These are phyloP conservation scores for Dromococcyx pavoninus DNA, from an alignment of 2,797 vertebrate genomes.

Conservation along the genomic window DNA sequence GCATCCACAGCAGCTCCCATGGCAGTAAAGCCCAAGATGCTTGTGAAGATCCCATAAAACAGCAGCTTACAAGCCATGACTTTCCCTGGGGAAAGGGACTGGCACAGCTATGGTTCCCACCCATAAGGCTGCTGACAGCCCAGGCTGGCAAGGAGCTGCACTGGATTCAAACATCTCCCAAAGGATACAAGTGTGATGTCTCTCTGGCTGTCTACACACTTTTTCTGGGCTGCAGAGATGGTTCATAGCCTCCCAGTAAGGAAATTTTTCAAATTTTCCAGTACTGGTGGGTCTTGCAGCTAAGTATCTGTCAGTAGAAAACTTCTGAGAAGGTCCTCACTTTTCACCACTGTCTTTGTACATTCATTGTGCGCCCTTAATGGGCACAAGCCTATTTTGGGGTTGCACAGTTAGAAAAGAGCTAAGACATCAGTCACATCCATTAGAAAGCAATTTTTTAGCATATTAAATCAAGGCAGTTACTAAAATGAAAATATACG, in stretches of 20 bases:
- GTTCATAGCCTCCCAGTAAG: not conserved
- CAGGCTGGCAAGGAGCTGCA: not conserved
- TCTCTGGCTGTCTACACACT: not conserved
- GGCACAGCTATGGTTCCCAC: not conserved
- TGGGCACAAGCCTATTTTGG: not conserved
- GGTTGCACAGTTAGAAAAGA: not conserved
- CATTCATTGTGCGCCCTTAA: not conserved
- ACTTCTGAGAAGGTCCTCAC: not conserved
- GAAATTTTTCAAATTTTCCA: not conserved
- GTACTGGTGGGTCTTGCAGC: not conserved
- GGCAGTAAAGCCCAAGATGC: not conserved
- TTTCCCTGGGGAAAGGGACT: not conserved
- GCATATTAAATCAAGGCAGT: not conserved
- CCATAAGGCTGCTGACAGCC: not conserved
- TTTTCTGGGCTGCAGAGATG: not conserved
- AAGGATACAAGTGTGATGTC: not conserved
- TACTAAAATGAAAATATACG: not conserved
- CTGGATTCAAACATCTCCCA: not conserved
- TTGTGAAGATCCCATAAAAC: not conserved
- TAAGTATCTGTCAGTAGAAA: not conserved
- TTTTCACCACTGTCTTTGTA: not conserved
- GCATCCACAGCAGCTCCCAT: not conserved
- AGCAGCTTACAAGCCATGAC: not conserved
- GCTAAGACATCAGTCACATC: not conserved
- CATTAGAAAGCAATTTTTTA: not conserved